Conservation (phyloP, 2,113 vertebrate species). For the Aegotheles bennettii region DNA sequence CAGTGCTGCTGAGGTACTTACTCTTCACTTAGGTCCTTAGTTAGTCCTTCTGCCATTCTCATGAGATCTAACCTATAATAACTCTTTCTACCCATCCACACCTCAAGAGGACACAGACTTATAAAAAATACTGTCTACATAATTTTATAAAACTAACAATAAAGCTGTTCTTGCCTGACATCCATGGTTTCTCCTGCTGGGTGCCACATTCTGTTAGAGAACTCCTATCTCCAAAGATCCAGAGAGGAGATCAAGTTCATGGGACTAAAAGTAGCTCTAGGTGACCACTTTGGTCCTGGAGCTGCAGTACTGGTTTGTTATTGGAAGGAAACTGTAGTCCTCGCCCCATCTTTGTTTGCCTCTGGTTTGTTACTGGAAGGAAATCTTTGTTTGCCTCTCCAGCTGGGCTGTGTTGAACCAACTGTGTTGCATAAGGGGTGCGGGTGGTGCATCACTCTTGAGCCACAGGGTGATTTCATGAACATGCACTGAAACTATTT, state of each 20-base stretch:
- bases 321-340: not conserved
- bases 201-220: not conserved
- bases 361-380: not conserved
- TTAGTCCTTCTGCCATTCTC: not conserved
- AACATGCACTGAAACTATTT: not conserved
- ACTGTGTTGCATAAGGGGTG: not conserved
- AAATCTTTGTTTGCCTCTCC: not conserved
- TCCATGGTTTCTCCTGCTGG: not conserved
- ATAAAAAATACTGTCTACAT: not conserved
- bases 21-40: not conserved
- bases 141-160: not conserved
- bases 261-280: not conserved
- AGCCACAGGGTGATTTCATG: not conserved
- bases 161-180: not conserved
- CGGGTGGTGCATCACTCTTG: not conserved
- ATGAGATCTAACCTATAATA: not conserved
- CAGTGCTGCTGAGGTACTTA: not conserved
- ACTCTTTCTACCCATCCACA: not conserved
- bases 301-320: not conserved
- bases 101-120: not conserved
- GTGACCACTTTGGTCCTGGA: not conserved
- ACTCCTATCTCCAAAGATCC: not conserved
- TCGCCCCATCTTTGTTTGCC: not conserved
- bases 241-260: not conserved
- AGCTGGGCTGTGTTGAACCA: not conserved